Conservation (phyloP, 2,888 invertebrate species). For the Agrilus cyanescens region DNA sequence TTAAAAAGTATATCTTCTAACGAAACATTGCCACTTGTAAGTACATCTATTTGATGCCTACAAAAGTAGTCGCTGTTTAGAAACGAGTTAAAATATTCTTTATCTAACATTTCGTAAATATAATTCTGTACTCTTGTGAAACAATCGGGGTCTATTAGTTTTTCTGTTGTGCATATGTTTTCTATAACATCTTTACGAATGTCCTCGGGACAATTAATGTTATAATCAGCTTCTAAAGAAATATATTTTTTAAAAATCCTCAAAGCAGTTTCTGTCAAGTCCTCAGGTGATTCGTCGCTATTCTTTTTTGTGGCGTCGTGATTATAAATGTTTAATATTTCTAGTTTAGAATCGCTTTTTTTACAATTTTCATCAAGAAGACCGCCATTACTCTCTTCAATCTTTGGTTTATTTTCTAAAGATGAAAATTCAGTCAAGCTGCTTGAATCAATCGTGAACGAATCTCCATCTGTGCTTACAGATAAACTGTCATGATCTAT, state of each 20-base stretch:
- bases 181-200: conserved; percentile 49
- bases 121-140: conserved; percentile 62
- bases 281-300: conserved; percentile 17
- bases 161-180: conserved; percentile 55
- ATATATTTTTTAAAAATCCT: conserved; percentile 68
- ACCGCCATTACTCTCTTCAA: conserved; percentile 6
- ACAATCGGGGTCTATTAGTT: conserved; percentile 53
- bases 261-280: conserved; percentile 48
- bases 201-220: conserved; percentile 46
- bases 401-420: conserved; percentile 13
- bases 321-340: no score
- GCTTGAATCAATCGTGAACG: conserved; percentile 30
- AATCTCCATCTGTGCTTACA: conserved; percentile 36
- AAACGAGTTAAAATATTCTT: conserved; percentile 69
- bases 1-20: conserved; percentile 83
- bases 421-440: conserved; percentile 30
- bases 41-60: conserved; percentile 86
- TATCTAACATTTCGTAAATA: conserved; percentile 53
- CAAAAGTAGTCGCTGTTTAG: conserved; percentile 76
- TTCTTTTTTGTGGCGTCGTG: not conserved
- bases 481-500: conserved; percentile 35
- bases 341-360: not conserved
- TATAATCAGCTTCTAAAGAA: conserved; percentile 51
- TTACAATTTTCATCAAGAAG: not conserved
- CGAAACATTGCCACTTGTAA: conserved; percentile 66